phyloP scores from a whole-genome alignment of 2,888 invertebrate species.

The Vanessa cardui region DNA sequence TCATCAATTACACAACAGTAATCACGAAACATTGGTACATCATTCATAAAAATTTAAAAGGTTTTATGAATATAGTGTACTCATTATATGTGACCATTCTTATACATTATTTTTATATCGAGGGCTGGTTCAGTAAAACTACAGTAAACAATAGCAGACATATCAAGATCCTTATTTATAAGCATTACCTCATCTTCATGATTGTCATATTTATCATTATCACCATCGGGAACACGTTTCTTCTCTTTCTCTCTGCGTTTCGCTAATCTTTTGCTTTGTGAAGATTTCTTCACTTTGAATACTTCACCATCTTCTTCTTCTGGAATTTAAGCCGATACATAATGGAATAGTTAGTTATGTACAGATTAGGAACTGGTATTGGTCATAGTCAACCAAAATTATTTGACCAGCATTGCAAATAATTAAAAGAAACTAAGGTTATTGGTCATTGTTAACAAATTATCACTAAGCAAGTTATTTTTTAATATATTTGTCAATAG shows the following conservation, averaged over 20 bases:
- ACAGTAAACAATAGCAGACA: not conserved
- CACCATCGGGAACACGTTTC: constrained; percentile 60
- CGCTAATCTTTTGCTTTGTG: constrained; percentile 94
- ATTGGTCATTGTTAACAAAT: too few species aligned
- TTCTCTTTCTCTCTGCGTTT: constrained; percentile 91
- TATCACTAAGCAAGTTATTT: too few species aligned
- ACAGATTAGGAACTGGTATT: not conserved
- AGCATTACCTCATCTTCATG: constrained; percentile 66
- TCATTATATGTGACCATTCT: too few species aligned
- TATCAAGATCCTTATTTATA: constrained; percentile 18
- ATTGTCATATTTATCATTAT: constrained; percentile 73
- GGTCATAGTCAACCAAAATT: not conserved
- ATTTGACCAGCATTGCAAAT: too few species aligned
- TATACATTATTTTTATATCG: not conserved
- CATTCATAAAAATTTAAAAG: too few species aligned
- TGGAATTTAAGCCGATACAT: constrained; percentile 52
- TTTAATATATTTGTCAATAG: too few species aligned
- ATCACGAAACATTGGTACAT: too few species aligned
- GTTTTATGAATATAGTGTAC: too few species aligned
- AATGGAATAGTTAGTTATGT: not conserved
- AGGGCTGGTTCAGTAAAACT: not conserved
- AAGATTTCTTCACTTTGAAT: constrained; percentile 97
- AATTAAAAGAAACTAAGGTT: too few species aligned
- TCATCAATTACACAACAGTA: too few species aligned
- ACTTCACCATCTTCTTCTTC: constrained; percentile 90